Evolutionary conservation across 2,113 vertebrate genomes (phyloP), one percentile per base, ranked within the genome.

Genomic region (Galeopterus variegatus): DNA sequence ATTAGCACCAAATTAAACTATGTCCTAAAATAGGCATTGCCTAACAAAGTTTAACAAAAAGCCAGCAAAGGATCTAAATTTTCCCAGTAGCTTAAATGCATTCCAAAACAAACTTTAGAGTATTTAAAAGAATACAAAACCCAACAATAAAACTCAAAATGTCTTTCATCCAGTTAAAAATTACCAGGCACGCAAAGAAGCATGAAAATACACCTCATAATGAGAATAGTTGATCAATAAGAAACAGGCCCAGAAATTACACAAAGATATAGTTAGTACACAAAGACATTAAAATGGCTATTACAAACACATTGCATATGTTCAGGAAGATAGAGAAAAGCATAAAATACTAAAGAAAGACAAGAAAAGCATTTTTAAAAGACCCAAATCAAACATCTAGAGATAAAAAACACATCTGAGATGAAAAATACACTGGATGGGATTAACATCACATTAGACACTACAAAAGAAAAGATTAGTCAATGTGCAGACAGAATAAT

Each of bases 81-180:
- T 73, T 58, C 70, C n/a, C 48, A 65, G 36, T 28, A 83, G 79
- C 12, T 87, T 65, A 77, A 73, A 62, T 21, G 10, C 26, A 65
- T 52, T 88, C 26, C 56, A 83, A 58, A 94, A 82, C 26, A 93
- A 88, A 88, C 33, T 50, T 79, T 72, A 36, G 80, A 89, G 72
- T 79, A 89, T 41, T 58, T 89, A 24, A 33, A 94, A 84, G 28
- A 92, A 84, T 17, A 64, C 14, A 70, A 28, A 81, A 33, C 13
- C 23, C 41, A 81, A 76, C 45, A 70, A 90, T 77, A 69, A 67
- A 89, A 75, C 69, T 75, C 56, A 75, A 48, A 60, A 41, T 56
- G 7, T 88, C 28, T 94, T 70, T 67, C 45, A 81, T n/a, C 14
- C 54, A 36, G 64, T 62, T 48, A 87, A 88, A 90, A 88, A 75